Percentiles rank a stretch among this genome's conserved stretches.
phyloP scores from a whole-genome alignment of 2,888 invertebrate species.

The Agrotis puta region DNA sequence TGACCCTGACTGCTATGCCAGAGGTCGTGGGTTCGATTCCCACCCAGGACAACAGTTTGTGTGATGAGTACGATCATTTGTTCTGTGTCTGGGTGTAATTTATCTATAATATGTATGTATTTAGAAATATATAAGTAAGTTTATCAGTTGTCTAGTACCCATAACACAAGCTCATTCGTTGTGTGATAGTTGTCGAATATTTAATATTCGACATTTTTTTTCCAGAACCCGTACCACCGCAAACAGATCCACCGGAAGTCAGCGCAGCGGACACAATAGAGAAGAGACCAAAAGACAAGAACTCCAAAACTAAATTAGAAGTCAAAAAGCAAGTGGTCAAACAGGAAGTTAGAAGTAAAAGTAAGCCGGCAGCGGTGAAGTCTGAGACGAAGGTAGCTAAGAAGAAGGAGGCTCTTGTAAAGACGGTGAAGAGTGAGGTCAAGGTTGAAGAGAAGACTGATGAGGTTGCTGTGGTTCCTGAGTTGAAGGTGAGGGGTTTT shows the following conservation, averaged over 20 bases:
- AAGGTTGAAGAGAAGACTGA: conserved; percentile 71
- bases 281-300: conserved; percentile 71
- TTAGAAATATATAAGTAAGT: too few species aligned
- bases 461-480: conserved; percentile 40
- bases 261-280: conserved; percentile 79
- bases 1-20: too few species aligned
- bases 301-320: conserved; percentile 61
- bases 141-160: too few species aligned
- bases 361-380: conserved; percentile 53
- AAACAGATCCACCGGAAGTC: conserved; percentile 82
- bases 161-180: too few species aligned
- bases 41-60: too few species aligned
- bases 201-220: too few species aligned
- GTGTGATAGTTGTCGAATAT: too few species aligned
- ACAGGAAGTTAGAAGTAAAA: conserved; percentile 61
- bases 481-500: conserved; percentile 67
- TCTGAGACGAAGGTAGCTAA: conserved; percentile 70
- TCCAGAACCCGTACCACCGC: conserved; percentile 72
- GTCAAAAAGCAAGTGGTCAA: conserved; percentile 62
- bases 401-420: conserved; percentile 69
- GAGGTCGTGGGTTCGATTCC: too few species aligned
- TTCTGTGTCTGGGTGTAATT: too few species aligned
- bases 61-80: too few species aligned
- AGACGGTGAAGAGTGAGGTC: conserved; percentile 72
- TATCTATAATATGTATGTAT: too few species aligned